Evolutionary conservation across 2,113 vertebrate genomes (phyloP).

Genomic region (Bucco capensis): DNA sequence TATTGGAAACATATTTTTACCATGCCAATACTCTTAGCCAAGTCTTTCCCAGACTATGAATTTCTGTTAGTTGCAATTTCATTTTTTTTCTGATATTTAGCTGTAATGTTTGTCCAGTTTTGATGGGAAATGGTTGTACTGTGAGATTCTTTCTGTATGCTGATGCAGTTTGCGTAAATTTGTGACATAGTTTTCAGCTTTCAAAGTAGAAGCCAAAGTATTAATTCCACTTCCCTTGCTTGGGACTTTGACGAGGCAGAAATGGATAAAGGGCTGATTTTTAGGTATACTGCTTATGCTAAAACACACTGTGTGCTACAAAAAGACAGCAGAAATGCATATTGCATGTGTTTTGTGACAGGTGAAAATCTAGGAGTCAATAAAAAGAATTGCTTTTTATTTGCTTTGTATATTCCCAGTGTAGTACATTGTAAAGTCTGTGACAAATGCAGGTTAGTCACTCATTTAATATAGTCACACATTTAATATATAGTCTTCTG

Average conservation of each 20-base stretch:
- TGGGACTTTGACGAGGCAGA: neutral
- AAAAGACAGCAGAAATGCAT: neutral
- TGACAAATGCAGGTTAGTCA: neutral
- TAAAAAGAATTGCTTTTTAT: neutral
- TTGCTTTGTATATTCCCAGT: neutral
- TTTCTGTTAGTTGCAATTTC: neutral
- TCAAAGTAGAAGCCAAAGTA: neutral
- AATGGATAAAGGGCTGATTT: neutral
- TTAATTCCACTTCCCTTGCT: accelerated
- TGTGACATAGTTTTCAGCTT: neutral
- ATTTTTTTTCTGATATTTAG: neutral
- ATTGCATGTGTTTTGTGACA: neutral
- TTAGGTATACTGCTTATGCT: neutral
- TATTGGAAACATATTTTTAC: neutral
- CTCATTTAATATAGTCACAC: neutral
- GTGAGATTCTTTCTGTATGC: neutral
- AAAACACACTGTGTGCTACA: neutral
- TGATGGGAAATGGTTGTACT: neutral
- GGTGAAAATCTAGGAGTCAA: neutral
- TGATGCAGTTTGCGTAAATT: neutral
- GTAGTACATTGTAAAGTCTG: neutral
- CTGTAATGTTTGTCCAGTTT: neutral
- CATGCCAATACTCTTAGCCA: neutral
- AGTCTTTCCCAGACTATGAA: neutral
- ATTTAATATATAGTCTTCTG: neutral